phyloP scores from a whole-genome alignment of 2,888 invertebrate species.

The Noctua janthe region DNA sequence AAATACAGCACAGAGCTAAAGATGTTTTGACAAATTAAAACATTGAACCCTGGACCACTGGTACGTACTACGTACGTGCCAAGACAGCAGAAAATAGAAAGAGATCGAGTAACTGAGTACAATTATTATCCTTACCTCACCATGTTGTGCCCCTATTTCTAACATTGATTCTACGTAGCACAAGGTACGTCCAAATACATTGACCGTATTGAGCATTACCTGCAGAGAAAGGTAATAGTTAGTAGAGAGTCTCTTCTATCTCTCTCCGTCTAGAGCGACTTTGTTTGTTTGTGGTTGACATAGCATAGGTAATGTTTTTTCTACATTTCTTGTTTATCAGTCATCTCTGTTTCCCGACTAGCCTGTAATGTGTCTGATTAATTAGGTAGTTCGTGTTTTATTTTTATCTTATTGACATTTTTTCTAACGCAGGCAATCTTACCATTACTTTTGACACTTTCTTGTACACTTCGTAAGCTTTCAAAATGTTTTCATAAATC shows the following conservation, averaged over 20 bases:
- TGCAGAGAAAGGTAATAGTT: neutral
- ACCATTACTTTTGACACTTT: constrained; percentile 25
- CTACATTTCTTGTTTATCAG: neutral
- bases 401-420: no score
- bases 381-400: neutral
- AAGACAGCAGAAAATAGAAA: neutral
- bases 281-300: neutral
- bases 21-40: neutral
- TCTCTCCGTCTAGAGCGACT: neutral
- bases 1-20: neutral
- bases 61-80: no score
- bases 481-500: constrained; percentile 35
- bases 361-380: neutral
- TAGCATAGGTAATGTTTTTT: neutral
- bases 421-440: neutral
- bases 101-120: neutral
- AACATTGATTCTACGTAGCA: neutral
- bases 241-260: neutral
- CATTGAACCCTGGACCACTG: neutral
- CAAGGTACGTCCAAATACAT: neutral
- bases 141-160: neutral
- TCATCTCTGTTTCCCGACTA: neutral
- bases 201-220: neutral
- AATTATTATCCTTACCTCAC: neutral
- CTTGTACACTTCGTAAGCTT: constrained; percentile 40